Evolutionary conservation across 1,140 invertebrate species (phyloP), one percentile per base, ranked within the genome.

Genomic region (Drosophila kikkawai): DNA sequence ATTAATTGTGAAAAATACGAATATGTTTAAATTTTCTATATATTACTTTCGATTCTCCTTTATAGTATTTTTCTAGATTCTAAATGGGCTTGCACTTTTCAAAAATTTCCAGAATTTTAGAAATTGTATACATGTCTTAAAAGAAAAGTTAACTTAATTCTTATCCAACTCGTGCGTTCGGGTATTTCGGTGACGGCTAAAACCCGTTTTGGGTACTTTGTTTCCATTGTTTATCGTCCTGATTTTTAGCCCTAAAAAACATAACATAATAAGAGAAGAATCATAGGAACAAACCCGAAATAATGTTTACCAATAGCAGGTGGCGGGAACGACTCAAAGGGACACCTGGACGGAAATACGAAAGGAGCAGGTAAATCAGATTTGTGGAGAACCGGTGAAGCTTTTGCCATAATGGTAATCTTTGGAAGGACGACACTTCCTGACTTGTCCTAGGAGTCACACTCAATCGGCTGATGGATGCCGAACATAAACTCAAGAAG

Each of bases 51-150:
- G 3, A 7, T 17, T 36, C 12, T 53, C 17, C 19, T 36, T 19
- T 36, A 6, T 7, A 11, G 19, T 15, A 22, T 22, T 34, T 34
- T 34, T 55, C 34, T 3, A 19, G 50, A 36, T 12, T 36, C 48
- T 4, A 34, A 51, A 17, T 17, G n/a, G n/a, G 11, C 2, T 53
- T 53, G 32, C 32, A 53, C 50, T 53, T 8, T 13, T 13, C 13
- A 15, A 37, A 55, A 37, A 55, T 56, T 39, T 56, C 36, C 15
- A 22, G 5, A 22, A 56, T 56, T 37, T 56, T 56, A 56, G 19
- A 37, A 37, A 39, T 15, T 22, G 19, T 39, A 15, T 55, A 22
- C 34, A 37, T 22, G 7, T 36, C 15, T 37, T 12, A 55, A 55
- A 36, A n/a, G 19, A 13, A 39, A 39, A 26, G 34, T 4, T 13